These are phyloP conservation scores for Cenopis cana DNA, from an alignment of 2,888 invertebrate genomes.

Conservation along the genomic window DNA sequence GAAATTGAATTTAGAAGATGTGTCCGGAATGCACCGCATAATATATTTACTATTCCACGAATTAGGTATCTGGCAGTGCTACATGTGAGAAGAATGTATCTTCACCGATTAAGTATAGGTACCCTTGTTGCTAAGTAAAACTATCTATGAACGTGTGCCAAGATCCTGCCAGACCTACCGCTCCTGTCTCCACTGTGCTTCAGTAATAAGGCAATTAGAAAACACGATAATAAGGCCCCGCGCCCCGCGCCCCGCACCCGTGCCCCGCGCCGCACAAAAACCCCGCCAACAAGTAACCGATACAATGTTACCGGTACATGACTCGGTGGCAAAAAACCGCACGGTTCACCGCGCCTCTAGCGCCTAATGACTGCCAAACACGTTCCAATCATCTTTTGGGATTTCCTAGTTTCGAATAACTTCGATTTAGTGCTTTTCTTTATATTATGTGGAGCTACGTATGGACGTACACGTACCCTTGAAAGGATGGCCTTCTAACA, in stretches of 20 bases:
- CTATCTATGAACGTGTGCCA: background rate
- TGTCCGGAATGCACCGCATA: no score
- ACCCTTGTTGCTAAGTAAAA: no score
- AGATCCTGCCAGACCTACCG: background rate
- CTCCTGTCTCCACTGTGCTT: constrained; percentile 20
- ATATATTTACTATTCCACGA: no score
- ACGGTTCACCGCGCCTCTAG: background rate
- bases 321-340: background rate
- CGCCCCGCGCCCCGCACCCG: constrained; percentile 1
- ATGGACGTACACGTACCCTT: no score
- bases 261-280: constrained; percentile 17
- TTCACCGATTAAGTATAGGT: no score
- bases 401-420: constrained; percentile 16
- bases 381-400: constrained; percentile 3
- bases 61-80: no score
- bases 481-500: no score
- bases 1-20: no score
- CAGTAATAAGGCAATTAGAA: constrained; percentile 39
- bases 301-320: constrained; percentile 36
- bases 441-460: background rate
- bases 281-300: constrained; percentile 33
- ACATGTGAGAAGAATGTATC: no score
- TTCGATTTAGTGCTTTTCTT: constrained; percentile 4
- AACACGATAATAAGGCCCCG: constrained; percentile 37
- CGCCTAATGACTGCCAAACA: constrained; percentile 4